These are phyloP conservation scores for Esox lucius DNA, from an alignment of 2,797 vertebrate genomes.

Conservation along the genomic window DNA sequence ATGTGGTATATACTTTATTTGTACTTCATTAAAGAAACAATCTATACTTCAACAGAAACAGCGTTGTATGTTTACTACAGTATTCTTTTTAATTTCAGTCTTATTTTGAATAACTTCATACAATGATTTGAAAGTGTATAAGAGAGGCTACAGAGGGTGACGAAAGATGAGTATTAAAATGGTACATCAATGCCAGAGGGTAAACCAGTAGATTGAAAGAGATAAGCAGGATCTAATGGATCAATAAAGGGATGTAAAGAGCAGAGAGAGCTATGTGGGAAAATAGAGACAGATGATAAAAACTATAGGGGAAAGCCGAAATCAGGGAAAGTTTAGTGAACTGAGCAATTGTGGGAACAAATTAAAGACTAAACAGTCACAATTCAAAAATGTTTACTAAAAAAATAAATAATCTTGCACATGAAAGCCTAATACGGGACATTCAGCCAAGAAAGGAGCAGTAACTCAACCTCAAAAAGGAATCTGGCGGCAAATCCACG, in stretches of 20 bases:
- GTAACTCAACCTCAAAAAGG: constrained; percentile 47
- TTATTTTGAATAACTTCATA: not conserved
- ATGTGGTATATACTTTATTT: not conserved
- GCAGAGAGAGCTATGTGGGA: not conserved
- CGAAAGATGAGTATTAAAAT: not conserved
- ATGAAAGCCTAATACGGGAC: constrained; percentile 7
- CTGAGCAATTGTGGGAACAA: not conserved
- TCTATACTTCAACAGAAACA: not conserved
- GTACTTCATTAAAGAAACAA: not conserved
- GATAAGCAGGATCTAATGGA: not conserved
- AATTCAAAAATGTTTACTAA: not conserved
- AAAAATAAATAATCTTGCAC: not conserved
- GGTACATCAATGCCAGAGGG: not conserved
- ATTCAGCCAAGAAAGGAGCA: constrained; percentile 27
- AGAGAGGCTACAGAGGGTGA: not conserved
- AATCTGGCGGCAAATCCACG: constrained; percentile 34
- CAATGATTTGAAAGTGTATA: not conserved
- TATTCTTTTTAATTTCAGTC: not conserved
- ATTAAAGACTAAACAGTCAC: not conserved
- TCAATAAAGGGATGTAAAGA: not conserved
- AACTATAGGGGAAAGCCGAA: not conserved
- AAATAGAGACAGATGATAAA: not conserved
- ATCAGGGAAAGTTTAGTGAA: not conserved
- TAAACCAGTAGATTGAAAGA: constrained; percentile 8
- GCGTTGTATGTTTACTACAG: not conserved